These are phyloP conservation scores for Phalloptychus januarius DNA, from an alignment of 2,797 vertebrate species.

Conservation along the genomic window DNA sequence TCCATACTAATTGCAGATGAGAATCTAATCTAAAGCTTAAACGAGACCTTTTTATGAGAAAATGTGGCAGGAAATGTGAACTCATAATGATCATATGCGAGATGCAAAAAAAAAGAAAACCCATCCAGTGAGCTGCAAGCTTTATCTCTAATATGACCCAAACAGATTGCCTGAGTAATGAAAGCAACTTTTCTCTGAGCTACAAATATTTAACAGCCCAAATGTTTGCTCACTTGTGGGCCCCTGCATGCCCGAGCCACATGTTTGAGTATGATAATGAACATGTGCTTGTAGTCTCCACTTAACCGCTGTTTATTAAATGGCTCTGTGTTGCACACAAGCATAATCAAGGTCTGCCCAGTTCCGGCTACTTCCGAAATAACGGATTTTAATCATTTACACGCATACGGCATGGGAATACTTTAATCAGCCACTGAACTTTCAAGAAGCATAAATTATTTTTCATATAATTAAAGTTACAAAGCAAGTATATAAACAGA, in stretches of 20 bases:
- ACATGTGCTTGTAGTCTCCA: slow-evolving; percentile 10
- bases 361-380: neutral
- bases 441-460: neutral
- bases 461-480: neutral
- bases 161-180: slow-evolving; percentile 12
- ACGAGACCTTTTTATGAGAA: slow-evolving; percentile 13
- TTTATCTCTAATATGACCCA: slow-evolving; percentile 6
- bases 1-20: slow-evolving; percentile 62
- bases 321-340: slow-evolving; percentile 21
- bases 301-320: slow-evolving; percentile 26
- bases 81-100: slow-evolving; percentile 10
- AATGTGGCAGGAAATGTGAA: slow-evolving; percentile 23
- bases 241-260: slow-evolving; percentile 7
- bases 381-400: slow-evolving; percentile 18
- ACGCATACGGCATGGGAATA: neutral
- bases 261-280: slow-evolving; percentile 33
- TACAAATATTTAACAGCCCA: slow-evolving; percentile 24
- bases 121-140: neutral
- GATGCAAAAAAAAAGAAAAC: neutral
- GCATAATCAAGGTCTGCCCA: slow-evolving; percentile 23
- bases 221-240: slow-evolving; percentile 5
- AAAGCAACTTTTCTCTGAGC: slow-evolving; percentile 7
- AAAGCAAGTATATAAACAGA: neutral
- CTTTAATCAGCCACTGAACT: slow-evolving; percentile 3
- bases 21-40: slow-evolving; percentile 51